phyloP scores from a whole-genome alignment of 2,888 invertebrate species.

The Coremacera marginata region DNA sequence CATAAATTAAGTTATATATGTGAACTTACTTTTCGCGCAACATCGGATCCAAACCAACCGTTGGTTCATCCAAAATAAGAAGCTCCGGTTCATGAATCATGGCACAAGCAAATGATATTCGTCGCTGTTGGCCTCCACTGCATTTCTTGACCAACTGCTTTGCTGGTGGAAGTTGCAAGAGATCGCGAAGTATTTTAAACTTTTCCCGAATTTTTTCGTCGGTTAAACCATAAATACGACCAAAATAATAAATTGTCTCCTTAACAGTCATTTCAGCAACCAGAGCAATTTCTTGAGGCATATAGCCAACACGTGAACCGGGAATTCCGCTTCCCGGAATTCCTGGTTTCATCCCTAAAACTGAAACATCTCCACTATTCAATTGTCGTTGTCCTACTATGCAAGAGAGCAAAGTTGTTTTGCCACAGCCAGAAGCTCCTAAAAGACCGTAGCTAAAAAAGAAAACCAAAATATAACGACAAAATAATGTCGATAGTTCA shows the following conservation, averaged over 20 bases:
- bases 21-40: slow-evolving; percentile 80
- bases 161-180: slow-evolving; percentile 82
- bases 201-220: slow-evolving; percentile 75
- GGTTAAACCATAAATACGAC: slow-evolving; percentile 84
- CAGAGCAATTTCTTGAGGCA: slow-evolving; percentile 90
- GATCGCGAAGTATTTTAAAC: slow-evolving; percentile 76
- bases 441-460: slow-evolving; percentile 82
- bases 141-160: slow-evolving; percentile 77
- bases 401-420: slow-evolving; percentile 88
- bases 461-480: slow-evolving; percentile 18
- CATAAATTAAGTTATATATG: not conserved
- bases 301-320: slow-evolving; percentile 84
- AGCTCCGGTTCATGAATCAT: slow-evolving; percentile 90
- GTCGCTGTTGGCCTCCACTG: slow-evolving; percentile 91
- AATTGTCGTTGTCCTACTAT: slow-evolving; percentile 83
- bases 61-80: slow-evolving; percentile 92
- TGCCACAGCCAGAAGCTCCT: slow-evolving; percentile 92
- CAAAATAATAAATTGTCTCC: slow-evolving; percentile 89
- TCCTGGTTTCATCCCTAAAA: slow-evolving; percentile 81
- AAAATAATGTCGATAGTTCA: too few species aligned
- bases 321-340: slow-evolving; percentile 76
- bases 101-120: slow-evolving; percentile 90
- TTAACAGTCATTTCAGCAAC: slow-evolving; percentile 84
- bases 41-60: slow-evolving; percentile 93
- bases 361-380: slow-evolving; percentile 80